Conservation (phyloP, 2,888 invertebrate species). For the Cryptus viduatorius region DNA sequence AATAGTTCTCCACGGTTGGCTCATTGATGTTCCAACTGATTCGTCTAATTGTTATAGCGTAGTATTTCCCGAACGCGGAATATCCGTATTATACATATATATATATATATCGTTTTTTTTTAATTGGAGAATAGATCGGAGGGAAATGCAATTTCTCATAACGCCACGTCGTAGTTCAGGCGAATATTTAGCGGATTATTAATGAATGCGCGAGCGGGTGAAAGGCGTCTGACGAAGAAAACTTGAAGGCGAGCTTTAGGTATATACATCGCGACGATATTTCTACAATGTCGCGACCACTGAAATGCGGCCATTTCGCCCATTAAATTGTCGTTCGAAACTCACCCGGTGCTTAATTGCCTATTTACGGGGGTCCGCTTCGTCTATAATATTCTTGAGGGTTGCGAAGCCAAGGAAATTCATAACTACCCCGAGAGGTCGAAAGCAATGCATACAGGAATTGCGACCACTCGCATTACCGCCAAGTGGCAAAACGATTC, state of each 20-base stretch:
- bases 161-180: background rate
- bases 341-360: slow-evolving; percentile 38
- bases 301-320: slow-evolving; percentile 8
- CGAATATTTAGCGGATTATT: background rate
- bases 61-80: too few species aligned
- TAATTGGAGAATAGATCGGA: background rate
- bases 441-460: slow-evolving; percentile 28
- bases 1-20: background rate
- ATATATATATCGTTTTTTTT: background rate
- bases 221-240: background rate
- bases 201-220: background rate
- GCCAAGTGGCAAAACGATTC: slow-evolving; percentile 35
- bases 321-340: slow-evolving; percentile 40
- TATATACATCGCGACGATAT: too few species aligned
- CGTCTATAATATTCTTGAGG: slow-evolving; percentile 24
- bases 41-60: background rate
- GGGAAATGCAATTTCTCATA: background rate
- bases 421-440: slow-evolving; percentile 43
- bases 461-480: slow-evolving; percentile 14
- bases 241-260: too few species aligned
- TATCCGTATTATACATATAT: too few species aligned
- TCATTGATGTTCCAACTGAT: slow-evolving; percentile 7
- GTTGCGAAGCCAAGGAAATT: slow-evolving; percentile 46
- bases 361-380: slow-evolving; percentile 43
- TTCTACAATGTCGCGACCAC: background rate